phyloP scores from a whole-genome alignment of 1,140 invertebrate genomes.

The Coelopa frigida region DNA sequence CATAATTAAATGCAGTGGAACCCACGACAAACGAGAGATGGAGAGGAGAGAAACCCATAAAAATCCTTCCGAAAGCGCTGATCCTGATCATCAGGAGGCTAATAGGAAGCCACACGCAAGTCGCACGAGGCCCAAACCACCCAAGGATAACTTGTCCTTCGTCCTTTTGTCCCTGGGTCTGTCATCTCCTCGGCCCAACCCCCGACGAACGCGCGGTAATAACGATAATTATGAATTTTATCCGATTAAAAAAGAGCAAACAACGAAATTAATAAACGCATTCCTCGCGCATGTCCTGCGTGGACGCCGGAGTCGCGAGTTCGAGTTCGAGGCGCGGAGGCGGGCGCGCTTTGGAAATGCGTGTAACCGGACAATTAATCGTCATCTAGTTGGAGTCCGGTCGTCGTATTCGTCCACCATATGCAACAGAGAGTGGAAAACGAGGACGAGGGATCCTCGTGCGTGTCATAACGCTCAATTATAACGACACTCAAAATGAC shows the following conservation, averaged over 20 bases:
- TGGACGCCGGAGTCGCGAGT: too few species aligned
- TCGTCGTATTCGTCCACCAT: too few species aligned
- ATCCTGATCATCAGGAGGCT: conserved; percentile 41
- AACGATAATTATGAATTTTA: conserved; percentile 45
- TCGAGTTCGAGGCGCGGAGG: too few species aligned
- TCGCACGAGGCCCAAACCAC: not conserved
- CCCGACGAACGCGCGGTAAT: conserved; percentile 42
- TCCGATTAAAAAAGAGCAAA: conserved; percentile 40
- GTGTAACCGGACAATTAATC: conserved; percentile 44
- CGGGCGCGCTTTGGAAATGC: too few species aligned
- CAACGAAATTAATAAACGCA: too few species aligned
- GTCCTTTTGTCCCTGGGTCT: not conserved
- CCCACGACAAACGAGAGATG: too few species aligned
- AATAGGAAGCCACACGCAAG: conserved; percentile 43
- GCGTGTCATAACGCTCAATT: conserved; percentile 14
- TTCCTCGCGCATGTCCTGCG: too few species aligned
- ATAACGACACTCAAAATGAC: conserved; percentile 10
- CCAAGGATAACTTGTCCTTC: not conserved
- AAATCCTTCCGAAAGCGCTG: conserved; percentile 31
- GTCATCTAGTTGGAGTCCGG: conserved; percentile 34
- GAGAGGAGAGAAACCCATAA: conserved; percentile 4
- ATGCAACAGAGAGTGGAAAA: too few species aligned
- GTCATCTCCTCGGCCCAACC: not conserved
- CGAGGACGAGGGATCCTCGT: too few species aligned
- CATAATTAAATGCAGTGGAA: conserved; percentile 41